These are phyloP conservation scores for Platerodrilus igneus DNA, from an alignment of 2,888 invertebrate genomes.

Conservation along the genomic window DNA sequence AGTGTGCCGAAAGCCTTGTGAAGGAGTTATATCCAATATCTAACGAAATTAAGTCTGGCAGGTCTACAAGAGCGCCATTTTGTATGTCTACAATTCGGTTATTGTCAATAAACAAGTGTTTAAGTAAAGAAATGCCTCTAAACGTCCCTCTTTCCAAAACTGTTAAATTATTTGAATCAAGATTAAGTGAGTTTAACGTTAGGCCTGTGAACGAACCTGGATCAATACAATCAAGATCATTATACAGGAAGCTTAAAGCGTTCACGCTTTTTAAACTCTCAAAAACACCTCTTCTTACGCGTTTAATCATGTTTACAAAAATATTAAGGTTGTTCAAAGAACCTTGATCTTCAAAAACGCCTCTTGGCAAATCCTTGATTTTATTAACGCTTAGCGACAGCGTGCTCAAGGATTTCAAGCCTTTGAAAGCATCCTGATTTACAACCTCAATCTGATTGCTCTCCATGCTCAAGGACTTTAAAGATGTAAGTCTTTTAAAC, in stretches of 20 bases:
- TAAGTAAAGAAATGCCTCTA: constrained; percentile 1
- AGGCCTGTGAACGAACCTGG: constrained; percentile 8
- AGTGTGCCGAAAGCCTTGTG: too few species aligned
- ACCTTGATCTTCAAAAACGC: constrained; percentile 5
- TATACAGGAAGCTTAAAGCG: constrained; percentile 2
- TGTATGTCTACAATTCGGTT: too few species aligned
- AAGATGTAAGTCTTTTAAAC: not conserved
- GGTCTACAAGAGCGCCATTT: too few species aligned
- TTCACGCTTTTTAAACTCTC: constrained; percentile 3
- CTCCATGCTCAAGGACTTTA: constrained; percentile 1
- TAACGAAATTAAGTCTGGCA: too few species aligned
- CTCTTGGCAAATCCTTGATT: constrained; percentile 1
- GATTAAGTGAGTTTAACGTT: too few species aligned
- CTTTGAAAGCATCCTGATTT: constrained; percentile 4
- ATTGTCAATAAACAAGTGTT: too few species aligned
- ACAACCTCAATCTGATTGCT: constrained; percentile 3
- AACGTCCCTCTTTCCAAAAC: constrained; percentile 3
- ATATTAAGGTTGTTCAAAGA: not conserved
- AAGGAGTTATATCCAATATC: too few species aligned
- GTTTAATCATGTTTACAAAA: constrained; percentile 1
- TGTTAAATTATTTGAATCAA: constrained; percentile 7
- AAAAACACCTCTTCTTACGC: constrained; percentile 1
- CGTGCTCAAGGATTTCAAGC: not conserved
- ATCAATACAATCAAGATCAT: constrained; percentile 3
- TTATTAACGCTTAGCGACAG: constrained; percentile 5